Percentiles rank a stretch among this genome's conserved stretches.
phyloP scores from a whole-genome alignment of 2,888 invertebrate species.

The Maniola hyperantus region DNA sequence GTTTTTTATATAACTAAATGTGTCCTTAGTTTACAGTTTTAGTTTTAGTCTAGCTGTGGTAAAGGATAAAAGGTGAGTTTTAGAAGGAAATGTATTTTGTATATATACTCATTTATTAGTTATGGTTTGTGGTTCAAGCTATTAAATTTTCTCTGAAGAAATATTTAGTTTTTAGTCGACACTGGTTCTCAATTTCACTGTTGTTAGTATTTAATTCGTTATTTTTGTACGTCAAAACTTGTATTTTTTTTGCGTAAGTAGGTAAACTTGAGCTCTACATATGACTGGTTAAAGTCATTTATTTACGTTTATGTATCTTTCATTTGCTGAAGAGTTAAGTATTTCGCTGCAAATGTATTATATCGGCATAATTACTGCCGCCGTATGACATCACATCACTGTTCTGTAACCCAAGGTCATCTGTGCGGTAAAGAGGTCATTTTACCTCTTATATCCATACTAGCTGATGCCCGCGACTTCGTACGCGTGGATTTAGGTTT shows the following conservation, averaged over 20 bases:
- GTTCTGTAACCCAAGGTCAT: constrained; percentile 38
- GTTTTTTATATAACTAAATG: constrained; percentile 59
- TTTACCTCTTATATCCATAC: not conserved
- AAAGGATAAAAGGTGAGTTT: constrained; percentile 58
- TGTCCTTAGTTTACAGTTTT: constrained; percentile 52
- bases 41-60: constrained; percentile 45
- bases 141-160: not conserved
- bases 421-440: constrained; percentile 31
- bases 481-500: no score
- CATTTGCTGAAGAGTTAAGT: not conserved
- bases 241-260: no score
- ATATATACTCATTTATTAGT: constrained; percentile 16
- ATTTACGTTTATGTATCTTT: no score
- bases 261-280: not conserved
- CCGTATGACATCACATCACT: constrained; percentile 43
- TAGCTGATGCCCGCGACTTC: no score
- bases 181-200: constrained; percentile 13
- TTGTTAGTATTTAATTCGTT: not conserved
- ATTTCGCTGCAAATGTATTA: not conserved
- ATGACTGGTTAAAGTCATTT: not conserved
- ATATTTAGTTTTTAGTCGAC: constrained; percentile 9
- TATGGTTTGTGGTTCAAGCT: not conserved
- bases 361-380: constrained; percentile 1
- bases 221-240: not conserved
- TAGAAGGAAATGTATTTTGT: constrained; percentile 39